phyloP scores from a whole-genome alignment of 2,113 vertebrate genomes.

The Astatoreochromis straeleni region DNA sequence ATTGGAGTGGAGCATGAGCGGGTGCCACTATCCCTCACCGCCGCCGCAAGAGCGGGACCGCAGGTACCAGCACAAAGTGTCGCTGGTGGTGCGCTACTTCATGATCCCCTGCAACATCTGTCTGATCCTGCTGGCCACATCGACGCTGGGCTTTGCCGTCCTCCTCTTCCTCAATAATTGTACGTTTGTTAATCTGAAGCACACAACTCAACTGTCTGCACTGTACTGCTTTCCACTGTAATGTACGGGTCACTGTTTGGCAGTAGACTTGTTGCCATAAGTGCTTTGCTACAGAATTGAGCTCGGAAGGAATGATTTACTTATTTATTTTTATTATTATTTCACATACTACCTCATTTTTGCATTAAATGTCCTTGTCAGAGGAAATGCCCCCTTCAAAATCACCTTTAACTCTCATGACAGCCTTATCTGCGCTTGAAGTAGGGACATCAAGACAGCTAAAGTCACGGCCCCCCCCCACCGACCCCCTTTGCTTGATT shows the following conservation, averaged over 20 bases:
- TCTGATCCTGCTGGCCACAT: constrained; percentile 91
- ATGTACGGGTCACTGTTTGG: background rate
- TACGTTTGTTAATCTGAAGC: constrained; percentile 71
- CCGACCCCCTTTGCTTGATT: background rate
- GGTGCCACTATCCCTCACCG: constrained; percentile 79
- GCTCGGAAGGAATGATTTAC: background rate
- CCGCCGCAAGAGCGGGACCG: constrained; percentile 77
- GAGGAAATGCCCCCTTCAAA: background rate
- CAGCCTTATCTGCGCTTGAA: constrained; percentile 16
- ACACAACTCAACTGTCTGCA: background rate
- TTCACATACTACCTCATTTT: background rate
- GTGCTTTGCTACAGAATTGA: background rate
- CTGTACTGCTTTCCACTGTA: background rate
- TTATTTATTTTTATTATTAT: background rate
- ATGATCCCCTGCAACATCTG: constrained; percentile 98
- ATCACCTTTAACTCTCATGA: background rate
- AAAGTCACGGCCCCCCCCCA: background rate
- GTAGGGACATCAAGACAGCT: constrained; percentile 15
- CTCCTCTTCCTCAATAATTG: constrained; percentile 97
- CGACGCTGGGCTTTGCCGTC: constrained; percentile 87
- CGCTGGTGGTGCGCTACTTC: constrained; percentile 91
- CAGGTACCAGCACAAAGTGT: constrained; percentile 88
- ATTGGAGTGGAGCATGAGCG: constrained; percentile 82
- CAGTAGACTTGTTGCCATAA: background rate
- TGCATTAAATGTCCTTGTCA: background rate